phyloP scores from a whole-genome alignment of 2,797 vertebrate species.

The Pogoniulus pusillus region DNA sequence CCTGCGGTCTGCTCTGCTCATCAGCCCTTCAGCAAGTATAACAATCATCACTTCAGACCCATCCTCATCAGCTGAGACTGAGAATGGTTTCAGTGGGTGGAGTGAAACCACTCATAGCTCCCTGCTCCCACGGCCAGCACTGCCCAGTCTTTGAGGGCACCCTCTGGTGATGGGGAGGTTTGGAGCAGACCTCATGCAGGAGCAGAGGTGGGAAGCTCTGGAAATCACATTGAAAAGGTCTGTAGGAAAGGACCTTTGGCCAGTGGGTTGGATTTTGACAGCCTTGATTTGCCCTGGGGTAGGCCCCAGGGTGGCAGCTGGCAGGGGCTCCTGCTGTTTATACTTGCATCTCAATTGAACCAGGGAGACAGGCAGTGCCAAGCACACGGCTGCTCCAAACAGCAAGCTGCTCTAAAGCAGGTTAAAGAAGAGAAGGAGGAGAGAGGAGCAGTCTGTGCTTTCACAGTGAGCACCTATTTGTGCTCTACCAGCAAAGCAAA shows the following conservation, averaged over 20 bases:
- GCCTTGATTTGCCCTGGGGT: background rate
- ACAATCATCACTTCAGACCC: background rate
- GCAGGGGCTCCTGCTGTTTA: background rate
- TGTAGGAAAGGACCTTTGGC: background rate
- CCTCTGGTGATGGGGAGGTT: fast-evolving
- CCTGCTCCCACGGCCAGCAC: background rate
- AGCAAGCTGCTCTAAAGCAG: background rate
- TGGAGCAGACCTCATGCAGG: background rate
- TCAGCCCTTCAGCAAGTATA: fast-evolving
- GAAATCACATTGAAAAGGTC: background rate
- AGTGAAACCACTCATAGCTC: background rate
- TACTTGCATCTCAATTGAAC: background rate
- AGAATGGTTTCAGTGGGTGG: background rate
- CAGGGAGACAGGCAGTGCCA: fast-evolving
- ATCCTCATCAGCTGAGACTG: background rate
- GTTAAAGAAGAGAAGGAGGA: background rate
- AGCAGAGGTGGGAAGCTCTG: background rate
- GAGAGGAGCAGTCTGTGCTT: background rate
- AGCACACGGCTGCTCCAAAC: background rate
- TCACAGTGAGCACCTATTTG: background rate
- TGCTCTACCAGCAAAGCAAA: background rate
- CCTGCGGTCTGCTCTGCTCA: background rate
- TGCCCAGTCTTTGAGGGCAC: background rate
- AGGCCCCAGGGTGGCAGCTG: background rate
- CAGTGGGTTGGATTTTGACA: background rate